Conservation (phyloP, 2,113 vertebrate species). For the Sterrhoptilus dennistouni region DNA sequence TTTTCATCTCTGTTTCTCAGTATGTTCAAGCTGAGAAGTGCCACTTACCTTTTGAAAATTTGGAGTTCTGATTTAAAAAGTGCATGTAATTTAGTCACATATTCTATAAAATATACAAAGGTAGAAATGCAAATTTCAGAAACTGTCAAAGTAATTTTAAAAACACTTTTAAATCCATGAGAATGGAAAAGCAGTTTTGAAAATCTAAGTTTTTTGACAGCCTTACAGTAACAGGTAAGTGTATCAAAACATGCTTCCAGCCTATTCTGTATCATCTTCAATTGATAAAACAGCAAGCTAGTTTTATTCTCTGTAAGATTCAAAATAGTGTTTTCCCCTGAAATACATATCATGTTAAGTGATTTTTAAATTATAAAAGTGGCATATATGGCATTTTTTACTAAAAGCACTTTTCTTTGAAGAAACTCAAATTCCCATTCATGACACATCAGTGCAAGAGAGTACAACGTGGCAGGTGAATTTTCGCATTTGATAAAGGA, state of each 20-base stretch:
- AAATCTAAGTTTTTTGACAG: constrained; percentile 7
- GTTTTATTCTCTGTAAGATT: background rate
- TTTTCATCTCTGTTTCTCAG: constrained; percentile 35
- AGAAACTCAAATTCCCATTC: background rate
- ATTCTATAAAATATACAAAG: background rate
- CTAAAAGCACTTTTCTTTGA: background rate
- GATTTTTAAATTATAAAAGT: background rate
- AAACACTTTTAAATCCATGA: background rate
- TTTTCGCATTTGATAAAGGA: background rate
- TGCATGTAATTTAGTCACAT: background rate
- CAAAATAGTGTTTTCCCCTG: background rate
- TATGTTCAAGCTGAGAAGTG: constrained; percentile 10
- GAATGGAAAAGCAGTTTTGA: background rate
- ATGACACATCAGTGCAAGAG: background rate
- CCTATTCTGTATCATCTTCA: background rate
- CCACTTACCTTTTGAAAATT: background rate
- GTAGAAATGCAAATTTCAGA: background rate
- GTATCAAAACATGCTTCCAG: background rate
- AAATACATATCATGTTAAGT: background rate
- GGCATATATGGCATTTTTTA: background rate
- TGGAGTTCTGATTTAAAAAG: background rate
- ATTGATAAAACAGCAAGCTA: background rate
- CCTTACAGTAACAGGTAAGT: background rate
- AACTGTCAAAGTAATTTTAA: background rate
- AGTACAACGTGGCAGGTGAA: background rate